Percentiles rank a stretch among this genome's conserved stretches.
Evolutionary conservation across 35 echinoderm and acorn worm species (phyloP).

Genomic region (Ophioderma brevispina): DNA sequence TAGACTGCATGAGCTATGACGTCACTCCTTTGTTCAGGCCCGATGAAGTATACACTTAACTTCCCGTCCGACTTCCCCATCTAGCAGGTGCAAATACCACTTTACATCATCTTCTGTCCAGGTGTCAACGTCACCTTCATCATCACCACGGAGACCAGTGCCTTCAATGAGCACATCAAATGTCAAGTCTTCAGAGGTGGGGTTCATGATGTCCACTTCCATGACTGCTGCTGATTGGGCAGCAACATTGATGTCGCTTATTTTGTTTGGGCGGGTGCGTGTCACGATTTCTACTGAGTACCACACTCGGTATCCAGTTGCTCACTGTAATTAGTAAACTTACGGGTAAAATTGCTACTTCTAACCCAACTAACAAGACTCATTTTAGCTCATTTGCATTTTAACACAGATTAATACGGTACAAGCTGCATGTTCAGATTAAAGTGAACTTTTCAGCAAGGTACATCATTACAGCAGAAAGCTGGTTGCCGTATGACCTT

Average conservation of each 20-base stretch:
- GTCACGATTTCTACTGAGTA: constrained; percentile 76
- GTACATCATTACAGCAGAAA: no score
- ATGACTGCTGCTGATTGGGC: constrained; percentile 93
- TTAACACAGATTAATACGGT: no score
- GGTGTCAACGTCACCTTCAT: constrained; percentile 58
- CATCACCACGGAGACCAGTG: constrained; percentile 67
- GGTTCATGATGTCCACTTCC: constrained; percentile 93
- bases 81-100: constrained; percentile 78
- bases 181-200: constrained; percentile 60
- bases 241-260: constrained; percentile 67
- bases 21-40: no score
- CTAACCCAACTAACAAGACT: no score
- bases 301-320: constrained; percentile 87
- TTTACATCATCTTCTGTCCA: constrained; percentile 86
- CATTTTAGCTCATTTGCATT: no score
- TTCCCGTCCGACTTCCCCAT: constrained; percentile 81
- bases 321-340: no score
- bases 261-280: constrained; percentile 62
- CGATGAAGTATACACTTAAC: no score
- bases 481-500: no score
- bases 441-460: no score
- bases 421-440: no score
- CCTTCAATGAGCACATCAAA: constrained; percentile 85
- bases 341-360: no score
- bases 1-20: no score